phyloP scores from a whole-genome alignment of 2,888 invertebrate species.

The Zeuzera pyrina region DNA sequence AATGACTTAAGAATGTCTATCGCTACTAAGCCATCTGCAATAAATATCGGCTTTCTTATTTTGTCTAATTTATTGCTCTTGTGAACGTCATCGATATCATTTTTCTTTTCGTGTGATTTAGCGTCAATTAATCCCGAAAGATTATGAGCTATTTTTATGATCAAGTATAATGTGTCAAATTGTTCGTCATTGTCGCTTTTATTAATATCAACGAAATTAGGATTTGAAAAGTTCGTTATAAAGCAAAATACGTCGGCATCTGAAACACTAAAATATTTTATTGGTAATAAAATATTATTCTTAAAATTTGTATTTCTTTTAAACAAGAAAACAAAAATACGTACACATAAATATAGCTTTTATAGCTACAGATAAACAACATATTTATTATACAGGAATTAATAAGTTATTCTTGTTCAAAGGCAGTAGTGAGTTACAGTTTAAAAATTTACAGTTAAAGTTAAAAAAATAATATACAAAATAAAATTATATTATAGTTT shows the following conservation, averaged over 20 bases:
- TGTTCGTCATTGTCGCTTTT: conserved; percentile 27
- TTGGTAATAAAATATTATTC: too few species aligned
- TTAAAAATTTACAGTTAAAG: too few species aligned
- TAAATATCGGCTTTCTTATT: conserved; percentile 33
- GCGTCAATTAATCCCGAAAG: conserved; percentile 21
- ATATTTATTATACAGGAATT: too few species aligned
- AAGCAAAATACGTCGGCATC: conserved; percentile 57
- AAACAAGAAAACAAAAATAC: too few species aligned
- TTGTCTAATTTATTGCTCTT: too few species aligned
- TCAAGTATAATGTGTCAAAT: conserved; percentile 43
- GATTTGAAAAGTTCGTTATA: conserved; percentile 43
- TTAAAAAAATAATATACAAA: too few species aligned
- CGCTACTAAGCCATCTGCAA: conserved; percentile 48
- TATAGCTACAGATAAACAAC: too few species aligned
- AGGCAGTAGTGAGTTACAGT: too few species aligned
- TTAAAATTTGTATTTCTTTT: too few species aligned
- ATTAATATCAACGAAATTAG: conserved; percentile 34
- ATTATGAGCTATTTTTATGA: conserved; percentile 44
- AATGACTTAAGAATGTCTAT: conserved; percentile 41
- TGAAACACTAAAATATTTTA: conserved; percentile 38
- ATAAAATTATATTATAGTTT: too few species aligned
- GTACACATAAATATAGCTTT: too few species aligned
- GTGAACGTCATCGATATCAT: conserved; percentile 8
- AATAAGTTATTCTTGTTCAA: too few species aligned
- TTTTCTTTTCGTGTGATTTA: conserved; percentile 8